A percentile compares a stretch with the other conserved stretches of the same genome.
These are phyloP conservation scores for Drosophila rhopaloa DNA, from an alignment of 1,140 invertebrate genomes.

Conservation along the genomic window DNA sequence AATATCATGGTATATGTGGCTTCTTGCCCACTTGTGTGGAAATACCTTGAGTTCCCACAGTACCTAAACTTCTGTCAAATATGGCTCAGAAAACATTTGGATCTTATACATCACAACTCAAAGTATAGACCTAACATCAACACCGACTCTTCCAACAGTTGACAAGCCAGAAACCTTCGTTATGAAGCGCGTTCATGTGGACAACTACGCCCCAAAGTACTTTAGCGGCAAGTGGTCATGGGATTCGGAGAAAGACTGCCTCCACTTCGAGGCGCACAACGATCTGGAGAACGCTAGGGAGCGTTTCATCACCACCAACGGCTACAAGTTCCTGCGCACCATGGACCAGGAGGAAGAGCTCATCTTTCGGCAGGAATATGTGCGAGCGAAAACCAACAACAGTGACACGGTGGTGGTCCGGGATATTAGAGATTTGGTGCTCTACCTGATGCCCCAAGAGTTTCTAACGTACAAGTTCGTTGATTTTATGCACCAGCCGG, in stretches of 20 bases:
- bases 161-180: neutral
- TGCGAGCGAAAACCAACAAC: constrained; percentile 41
- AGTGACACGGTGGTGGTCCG: constrained; percentile 55
- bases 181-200: constrained; percentile 61
- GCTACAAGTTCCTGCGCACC: constrained; percentile 54
- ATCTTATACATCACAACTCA: neutral
- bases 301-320: constrained; percentile 56
- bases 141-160: neutral
- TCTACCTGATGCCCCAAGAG: constrained; percentile 68
- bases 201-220: constrained; percentile 63
- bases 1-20: neutral
- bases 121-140: neutral
- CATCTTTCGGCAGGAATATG: constrained; percentile 67
- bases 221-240: constrained; percentile 68
- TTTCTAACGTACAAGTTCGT: constrained; percentile 55
- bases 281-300: constrained; percentile 50
- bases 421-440: constrained; percentile 70
- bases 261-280: constrained; percentile 54
- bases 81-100: neutral
- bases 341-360: constrained; percentile 74
- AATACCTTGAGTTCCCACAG: neutral
- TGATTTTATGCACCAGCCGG: constrained; percentile 57
- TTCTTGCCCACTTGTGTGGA: neutral
- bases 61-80: neutral
- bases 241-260: constrained; percentile 48